Evolutionary conservation across 2,113 vertebrate genomes (phyloP).

Genomic region (Thunnus maccoyii): DNA sequence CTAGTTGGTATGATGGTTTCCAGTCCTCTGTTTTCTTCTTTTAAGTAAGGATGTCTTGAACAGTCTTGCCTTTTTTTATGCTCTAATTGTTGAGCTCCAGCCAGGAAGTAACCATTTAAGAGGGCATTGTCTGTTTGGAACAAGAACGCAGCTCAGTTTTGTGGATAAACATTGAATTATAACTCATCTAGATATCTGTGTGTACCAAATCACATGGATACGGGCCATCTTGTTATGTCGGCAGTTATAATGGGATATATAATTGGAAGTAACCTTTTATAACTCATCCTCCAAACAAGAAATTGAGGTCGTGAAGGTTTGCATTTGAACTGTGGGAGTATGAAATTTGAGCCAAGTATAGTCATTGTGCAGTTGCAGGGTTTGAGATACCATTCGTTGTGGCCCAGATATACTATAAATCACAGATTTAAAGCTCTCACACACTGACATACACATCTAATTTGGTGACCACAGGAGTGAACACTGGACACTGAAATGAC

Average conservation of each 20-base stretch:
- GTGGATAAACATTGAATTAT: slow-evolving; percentile 14
- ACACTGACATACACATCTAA: background rate
- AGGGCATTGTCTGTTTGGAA: slow-evolving; percentile 25
- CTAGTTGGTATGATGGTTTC: background rate
- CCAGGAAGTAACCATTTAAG: background rate
- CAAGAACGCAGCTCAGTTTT: slow-evolving; percentile 12
- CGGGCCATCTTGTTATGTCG: background rate
- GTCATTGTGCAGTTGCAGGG: background rate
- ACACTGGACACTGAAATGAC: slow-evolving; percentile 1
- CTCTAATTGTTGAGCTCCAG: background rate
- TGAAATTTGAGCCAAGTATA: background rate
- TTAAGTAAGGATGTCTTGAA: slow-evolving; percentile 1
- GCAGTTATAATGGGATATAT: slow-evolving; percentile 10
- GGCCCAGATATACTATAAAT: background rate
- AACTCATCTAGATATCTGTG: background rate
- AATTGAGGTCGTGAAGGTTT: background rate
- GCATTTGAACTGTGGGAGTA: slow-evolving; percentile 11
- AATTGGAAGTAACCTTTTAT: slow-evolving; percentile 6
- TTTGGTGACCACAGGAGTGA: background rate
- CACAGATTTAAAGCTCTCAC: background rate
- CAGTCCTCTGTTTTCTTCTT: background rate
- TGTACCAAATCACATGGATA: background rate
- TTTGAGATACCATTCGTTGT: background rate
- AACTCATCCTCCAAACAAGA: slow-evolving; percentile 4
- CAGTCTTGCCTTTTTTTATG: slow-evolving; percentile 4